These are phyloP conservation scores for Masticophis lateralis DNA, from an alignment of 2,797 vertebrate species.

Conservation along the genomic window DNA sequence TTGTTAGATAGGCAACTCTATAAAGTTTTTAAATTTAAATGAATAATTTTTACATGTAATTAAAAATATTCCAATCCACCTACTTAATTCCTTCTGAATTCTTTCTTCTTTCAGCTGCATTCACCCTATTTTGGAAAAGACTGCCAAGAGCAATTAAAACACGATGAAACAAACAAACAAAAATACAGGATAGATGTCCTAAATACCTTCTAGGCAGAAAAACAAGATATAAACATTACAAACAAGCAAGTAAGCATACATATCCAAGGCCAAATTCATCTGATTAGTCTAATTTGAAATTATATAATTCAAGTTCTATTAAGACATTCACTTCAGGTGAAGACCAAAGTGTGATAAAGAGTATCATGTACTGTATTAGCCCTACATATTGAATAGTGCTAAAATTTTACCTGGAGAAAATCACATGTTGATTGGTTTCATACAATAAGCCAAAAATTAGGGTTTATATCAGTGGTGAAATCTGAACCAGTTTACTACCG, in stretches of 20 bases:
- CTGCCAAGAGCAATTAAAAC: neutral
- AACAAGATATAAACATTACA: neutral
- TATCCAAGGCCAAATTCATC: neutral
- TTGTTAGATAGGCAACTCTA: neutral
- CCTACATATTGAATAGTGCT: neutral
- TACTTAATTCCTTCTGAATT: neutral
- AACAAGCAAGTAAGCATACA: neutral
- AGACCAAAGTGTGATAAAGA: neutral
- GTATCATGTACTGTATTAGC: neutral
- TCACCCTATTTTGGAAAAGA: neutral
- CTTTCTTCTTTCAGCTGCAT: neutral
- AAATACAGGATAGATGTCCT: neutral
- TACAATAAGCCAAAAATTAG: neutral
- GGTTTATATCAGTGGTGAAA: neutral
- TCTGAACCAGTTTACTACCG: no score
- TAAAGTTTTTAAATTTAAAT: neutral
- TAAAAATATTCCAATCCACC: neutral
- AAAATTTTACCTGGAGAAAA: neutral
- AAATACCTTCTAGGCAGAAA: neutral
- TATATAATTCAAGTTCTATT: neutral
- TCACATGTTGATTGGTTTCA: neutral
- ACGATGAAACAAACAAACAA: neutral
- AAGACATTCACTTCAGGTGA: neutral
- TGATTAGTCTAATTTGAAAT: neutral
- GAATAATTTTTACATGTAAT: neutral